Conservation (phyloP, 37 sponge, comb jelly and placozoan species). For the Halisarca cf. caerulea region DNA sequence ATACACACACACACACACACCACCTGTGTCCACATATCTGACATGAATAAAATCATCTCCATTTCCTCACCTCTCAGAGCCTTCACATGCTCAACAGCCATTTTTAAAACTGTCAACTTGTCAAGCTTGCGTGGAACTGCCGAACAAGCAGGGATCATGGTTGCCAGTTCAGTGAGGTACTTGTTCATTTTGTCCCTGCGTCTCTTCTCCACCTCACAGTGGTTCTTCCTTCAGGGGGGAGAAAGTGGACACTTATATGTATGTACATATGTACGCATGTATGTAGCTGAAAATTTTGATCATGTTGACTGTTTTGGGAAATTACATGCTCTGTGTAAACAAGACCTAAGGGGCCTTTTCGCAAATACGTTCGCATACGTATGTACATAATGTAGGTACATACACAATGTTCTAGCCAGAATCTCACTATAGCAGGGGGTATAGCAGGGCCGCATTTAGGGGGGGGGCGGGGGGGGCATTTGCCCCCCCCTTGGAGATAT, state of each 20-base stretch:
- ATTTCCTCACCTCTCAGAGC: slow-evolving; percentile 81
- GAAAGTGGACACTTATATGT: not conserved
- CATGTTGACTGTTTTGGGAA: not conserved
- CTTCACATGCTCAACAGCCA: slow-evolving; percentile 94
- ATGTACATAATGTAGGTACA: too few species aligned
- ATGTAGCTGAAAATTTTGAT: not conserved
- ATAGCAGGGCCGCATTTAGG: too few species aligned
- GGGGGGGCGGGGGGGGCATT: too few species aligned
- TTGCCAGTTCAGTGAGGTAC: slow-evolving; percentile 87
- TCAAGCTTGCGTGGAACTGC: slow-evolving; percentile 83
- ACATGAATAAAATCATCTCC: too few species aligned
- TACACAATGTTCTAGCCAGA: too few species aligned
- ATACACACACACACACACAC: too few species aligned
- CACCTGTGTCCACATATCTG: not conserved
- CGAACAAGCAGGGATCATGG: slow-evolving; percentile 87
- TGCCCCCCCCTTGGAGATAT: too few species aligned
- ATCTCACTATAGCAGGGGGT: too few species aligned
- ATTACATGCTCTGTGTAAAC: too few species aligned
- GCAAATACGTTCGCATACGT: too few species aligned
- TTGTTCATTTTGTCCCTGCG: slow-evolving; percentile 88
- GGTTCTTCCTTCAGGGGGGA: slow-evolving; percentile 32
- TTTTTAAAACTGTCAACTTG: slow-evolving; percentile 86
- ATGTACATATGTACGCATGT: not conserved
- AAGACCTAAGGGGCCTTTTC: too few species aligned
- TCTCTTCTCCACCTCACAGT: slow-evolving; percentile 91